Base-by-base conservation (phyloP, 1,140 invertebrate genomes). In the Lordiphosa stackelbergi region DNA sequence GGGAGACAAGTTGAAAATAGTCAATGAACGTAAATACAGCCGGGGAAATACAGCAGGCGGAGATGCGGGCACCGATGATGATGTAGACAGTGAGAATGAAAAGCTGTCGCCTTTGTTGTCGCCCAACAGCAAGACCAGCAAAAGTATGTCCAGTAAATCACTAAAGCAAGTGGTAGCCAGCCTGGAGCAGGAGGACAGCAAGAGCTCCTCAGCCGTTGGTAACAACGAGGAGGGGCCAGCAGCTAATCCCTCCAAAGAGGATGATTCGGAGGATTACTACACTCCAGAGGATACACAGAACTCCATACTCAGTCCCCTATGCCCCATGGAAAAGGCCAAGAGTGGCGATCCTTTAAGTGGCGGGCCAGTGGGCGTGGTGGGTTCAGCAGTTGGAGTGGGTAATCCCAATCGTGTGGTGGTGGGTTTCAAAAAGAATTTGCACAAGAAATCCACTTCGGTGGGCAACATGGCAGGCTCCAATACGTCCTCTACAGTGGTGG, bases 41-140 rank as follows among this genome's bases (percentile, higher is more conserved):
- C 24, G 64, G 41, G 69, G 52, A 60, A 66, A 5, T 13, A 41
- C 12, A 55, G n/a, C 24, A 3, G 19, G 1, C 2, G 19, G 19
- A 24, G 22, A 24, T 24, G 22, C 22, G 5, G 22, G 35, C 13
- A 60, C 58, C 62, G 89, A 89, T 35, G 89, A 90, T 48, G 93
- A 94, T 83, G 93, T 93, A 69, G 94, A 95, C 73, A 95, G 94
- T 71, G 94, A 95, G 86, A 92, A 92, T 19, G 94, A 95, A 85
- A 92, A 94, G 73, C 86, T 95, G 13, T 95, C 94, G 31, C 94
- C 94, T 4, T 86, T 95, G 4, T 88, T 95, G 5, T 91, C 92
- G 36, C 89, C 90, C 3, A 46, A 46, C 11, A 85, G 88, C 42
- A 91, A 63, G 35, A 74, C 78, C 53, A 66, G 47, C 51, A 69